These are phyloP conservation scores for Lepidurus arcticus DNA, from an alignment of 1,140 invertebrate species.

Conservation along the genomic window DNA sequence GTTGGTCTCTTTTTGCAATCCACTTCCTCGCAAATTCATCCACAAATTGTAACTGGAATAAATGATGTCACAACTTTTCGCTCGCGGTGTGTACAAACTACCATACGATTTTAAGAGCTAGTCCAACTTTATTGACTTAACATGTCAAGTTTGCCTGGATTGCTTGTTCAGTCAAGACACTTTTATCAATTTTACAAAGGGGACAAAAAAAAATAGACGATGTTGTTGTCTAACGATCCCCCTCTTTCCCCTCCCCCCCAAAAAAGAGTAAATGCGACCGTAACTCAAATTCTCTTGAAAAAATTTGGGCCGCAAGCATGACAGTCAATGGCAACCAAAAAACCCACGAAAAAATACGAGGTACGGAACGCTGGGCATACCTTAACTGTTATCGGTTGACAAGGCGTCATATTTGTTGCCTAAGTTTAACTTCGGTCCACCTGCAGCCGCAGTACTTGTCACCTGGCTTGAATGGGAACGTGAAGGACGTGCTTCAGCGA, in stretches of 20 bases:
- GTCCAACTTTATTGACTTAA: constrained; percentile 15
- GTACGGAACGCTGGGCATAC: constrained; percentile 9
- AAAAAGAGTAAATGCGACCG: constrained; percentile 5
- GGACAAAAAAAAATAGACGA: not conserved
- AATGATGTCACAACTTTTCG: not conserved
- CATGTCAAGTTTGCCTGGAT: not conserved
- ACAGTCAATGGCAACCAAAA: constrained; percentile 15
- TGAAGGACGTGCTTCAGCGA: constrained; percentile 54
- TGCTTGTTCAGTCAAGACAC: not conserved
- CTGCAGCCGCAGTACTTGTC: constrained; percentile 37
- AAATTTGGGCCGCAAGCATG: constrained; percentile 6
- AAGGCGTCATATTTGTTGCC: constrained; percentile 54
- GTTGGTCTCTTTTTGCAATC: not conserved
- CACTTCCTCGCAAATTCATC: constrained; percentile 14
- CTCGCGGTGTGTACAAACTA: not conserved
- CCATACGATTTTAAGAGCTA: constrained; percentile 6
- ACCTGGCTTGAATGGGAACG: constrained; percentile 38
- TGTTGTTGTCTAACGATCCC: not conserved
- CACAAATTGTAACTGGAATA: constrained; percentile 5
- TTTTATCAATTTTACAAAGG: constrained; percentile 12
- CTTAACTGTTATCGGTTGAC: constrained; percentile 28
- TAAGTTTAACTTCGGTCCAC: constrained; percentile 50
- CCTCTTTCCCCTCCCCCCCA: not conserved
- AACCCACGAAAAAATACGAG: constrained; percentile 3
- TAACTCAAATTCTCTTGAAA: not conserved